These are phyloP conservation scores for Pagetopsis macropterus DNA, from an alignment of 2,797 vertebrate species.

Conservation along the genomic window DNA sequence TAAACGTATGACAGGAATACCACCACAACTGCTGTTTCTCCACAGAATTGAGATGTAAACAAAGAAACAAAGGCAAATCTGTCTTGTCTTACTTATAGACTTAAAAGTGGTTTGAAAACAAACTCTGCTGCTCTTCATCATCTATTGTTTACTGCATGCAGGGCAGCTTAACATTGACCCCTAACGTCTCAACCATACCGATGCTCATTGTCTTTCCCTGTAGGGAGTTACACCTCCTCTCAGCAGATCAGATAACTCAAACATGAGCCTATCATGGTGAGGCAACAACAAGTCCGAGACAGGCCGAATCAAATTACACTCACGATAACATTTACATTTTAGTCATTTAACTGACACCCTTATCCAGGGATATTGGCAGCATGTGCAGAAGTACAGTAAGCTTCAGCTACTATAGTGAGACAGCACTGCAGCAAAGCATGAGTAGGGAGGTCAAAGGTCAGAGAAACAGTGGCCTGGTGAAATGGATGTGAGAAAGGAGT, in stretches of 20 bases:
- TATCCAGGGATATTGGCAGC: neutral
- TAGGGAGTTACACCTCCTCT: conserved; percentile 46
- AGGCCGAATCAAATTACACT: conserved; percentile 47
- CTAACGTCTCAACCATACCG: conserved; percentile 36
- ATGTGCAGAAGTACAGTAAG: conserved; percentile 21
- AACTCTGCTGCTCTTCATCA: conserved; percentile 22
- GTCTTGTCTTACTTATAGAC: neutral
- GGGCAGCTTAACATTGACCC: conserved; percentile 18
- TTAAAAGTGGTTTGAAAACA: neutral
- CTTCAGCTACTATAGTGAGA: conserved; percentile 9
- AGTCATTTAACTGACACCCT: conserved; percentile 19
- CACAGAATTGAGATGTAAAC: neutral
- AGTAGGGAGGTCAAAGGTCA: conserved; percentile 6
- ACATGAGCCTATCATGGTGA: conserved; percentile 43
- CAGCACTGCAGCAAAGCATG: conserved; percentile 17
- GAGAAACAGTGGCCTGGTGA: conserved; percentile 5
- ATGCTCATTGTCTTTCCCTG: conserved; percentile 30
- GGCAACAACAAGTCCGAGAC: conserved; percentile 42
- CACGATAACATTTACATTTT: conserved; percentile 61
- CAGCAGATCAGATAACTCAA: conserved; percentile 58
- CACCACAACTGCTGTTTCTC: neutral
- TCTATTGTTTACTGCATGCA: conserved; percentile 25
- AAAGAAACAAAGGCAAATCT: conserved; percentile 8
- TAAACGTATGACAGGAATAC: neutral
- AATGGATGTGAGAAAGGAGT: neutral